Conservation (phyloP, 1,140 invertebrate genomes). For the Drosophila yakuba region DNA sequence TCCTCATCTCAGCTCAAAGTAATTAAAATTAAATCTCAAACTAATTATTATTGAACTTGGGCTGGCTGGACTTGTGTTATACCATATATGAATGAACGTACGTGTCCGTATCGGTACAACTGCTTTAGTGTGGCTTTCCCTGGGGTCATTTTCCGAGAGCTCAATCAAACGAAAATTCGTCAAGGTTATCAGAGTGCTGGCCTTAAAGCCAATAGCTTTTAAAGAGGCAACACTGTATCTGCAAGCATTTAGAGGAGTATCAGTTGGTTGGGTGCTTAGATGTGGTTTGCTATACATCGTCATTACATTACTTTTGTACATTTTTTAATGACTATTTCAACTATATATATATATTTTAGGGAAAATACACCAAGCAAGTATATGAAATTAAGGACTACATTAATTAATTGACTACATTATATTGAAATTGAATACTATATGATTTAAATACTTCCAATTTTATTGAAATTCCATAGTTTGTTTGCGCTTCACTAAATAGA, state of each 20-base stretch:
- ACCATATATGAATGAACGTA: not conserved
- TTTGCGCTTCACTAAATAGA: slow-evolving; percentile 79
- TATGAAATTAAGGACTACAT: too few relatives aligned
- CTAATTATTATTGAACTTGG: slow-evolving; percentile 80
- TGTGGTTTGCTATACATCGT: not conserved
- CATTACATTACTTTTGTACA: too few relatives aligned
- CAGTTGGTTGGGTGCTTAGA: too few relatives aligned
- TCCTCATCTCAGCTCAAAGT: slow-evolving; percentile 54
- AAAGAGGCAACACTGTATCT: not conserved
- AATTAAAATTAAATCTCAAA: slow-evolving; percentile 84
- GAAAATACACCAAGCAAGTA: too few relatives aligned
- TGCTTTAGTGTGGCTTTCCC: slow-evolving; percentile 38
- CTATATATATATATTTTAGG: too few relatives aligned
- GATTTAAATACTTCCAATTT: too few relatives aligned
- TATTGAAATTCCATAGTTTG: slow-evolving; percentile 58
- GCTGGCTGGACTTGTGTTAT: slow-evolving; percentile 6
- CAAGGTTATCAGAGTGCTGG: slow-evolving; percentile 64
- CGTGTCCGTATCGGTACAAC: slow-evolving; percentile 3
- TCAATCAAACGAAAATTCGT: slow-evolving; percentile 49
- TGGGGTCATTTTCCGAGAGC: slow-evolving; percentile 54
- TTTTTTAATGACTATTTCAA: too few relatives aligned
- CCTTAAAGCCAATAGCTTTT: slow-evolving; percentile 42
- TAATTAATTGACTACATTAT: too few relatives aligned
- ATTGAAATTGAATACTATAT: too few relatives aligned
- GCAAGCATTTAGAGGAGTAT: not conserved